Percentiles rank a stretch among this genome's conserved stretches.
Evolutionary conservation across 2,888 invertebrate genomes (phyloP).

Genomic region (Latheticus oryzae): DNA sequence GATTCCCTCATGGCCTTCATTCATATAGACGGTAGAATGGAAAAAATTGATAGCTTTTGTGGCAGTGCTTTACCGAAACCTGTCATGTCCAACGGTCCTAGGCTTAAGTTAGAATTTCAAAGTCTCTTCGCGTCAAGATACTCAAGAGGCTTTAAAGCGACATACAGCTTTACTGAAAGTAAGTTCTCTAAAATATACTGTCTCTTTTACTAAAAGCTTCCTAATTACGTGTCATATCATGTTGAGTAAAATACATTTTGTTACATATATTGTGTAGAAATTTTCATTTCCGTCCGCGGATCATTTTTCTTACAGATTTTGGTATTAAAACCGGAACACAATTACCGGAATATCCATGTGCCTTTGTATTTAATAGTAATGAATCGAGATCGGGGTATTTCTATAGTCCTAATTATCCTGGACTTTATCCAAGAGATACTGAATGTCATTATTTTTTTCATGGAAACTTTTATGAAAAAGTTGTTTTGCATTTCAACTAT

Average conservation of each 20-base stretch:
- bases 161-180: constrained; percentile 92
- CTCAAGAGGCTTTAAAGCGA: constrained; percentile 88
- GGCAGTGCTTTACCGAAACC: constrained; percentile 85
- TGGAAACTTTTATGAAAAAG: constrained; percentile 80
- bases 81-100: constrained; percentile 92
- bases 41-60: constrained; percentile 89
- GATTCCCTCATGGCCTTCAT: constrained; percentile 87
- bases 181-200: constrained; percentile 69
- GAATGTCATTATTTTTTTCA: constrained; percentile 93
- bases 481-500: constrained; percentile 87
- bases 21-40: constrained; percentile 83
- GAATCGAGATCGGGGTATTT: constrained; percentile 84
- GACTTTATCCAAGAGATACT: constrained; percentile 88
- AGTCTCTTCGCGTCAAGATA: constrained; percentile 82
- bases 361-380: constrained; percentile 89
- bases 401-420: constrained; percentile 91
- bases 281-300: background rate
- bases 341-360: constrained; percentile 81
- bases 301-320: constrained; percentile 83
- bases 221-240: constrained; percentile 4
- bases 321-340: constrained; percentile 87
- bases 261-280: too few species aligned
- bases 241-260: too few species aligned
- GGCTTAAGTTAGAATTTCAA: constrained; percentile 87
- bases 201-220: background rate